A percentile compares a stretch with the other conserved stretches of the same genome.
phyloP scores from a whole-genome alignment of 1,140 invertebrate species.

The Pseudomyrmex flavicornis region DNA sequence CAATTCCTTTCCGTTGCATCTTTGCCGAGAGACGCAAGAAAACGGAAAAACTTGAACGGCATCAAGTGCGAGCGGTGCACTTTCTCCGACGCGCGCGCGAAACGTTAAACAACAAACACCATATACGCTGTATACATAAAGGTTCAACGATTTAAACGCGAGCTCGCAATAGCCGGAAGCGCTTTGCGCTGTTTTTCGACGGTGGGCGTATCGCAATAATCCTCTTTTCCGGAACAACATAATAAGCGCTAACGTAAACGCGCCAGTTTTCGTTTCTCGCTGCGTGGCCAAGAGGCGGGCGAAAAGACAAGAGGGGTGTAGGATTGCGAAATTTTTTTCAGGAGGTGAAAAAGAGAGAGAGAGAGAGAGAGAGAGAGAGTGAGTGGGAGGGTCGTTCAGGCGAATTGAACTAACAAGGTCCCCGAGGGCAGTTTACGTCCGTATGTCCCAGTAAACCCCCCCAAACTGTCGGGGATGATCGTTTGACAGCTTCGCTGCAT shows the following conservation, averaged over 20 bases:
- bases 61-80: not conserved
- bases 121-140: constrained; percentile 50
- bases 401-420: constrained; percentile 84
- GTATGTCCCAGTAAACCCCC: constrained; percentile 78
- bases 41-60: not conserved
- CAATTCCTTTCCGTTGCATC: not conserved
- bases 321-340: constrained; percentile 42
- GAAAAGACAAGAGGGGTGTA: constrained; percentile 24
- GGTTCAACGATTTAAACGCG: constrained; percentile 51
- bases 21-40: not conserved
- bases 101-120: constrained; percentile 58
- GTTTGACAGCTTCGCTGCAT: constrained; percentile 67
- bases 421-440: constrained; percentile 83
- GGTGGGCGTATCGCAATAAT: constrained; percentile 64
- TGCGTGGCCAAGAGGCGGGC: constrained; percentile 18
- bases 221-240: constrained; percentile 63
- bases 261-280: constrained; percentile 42
- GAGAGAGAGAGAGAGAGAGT: not conserved
- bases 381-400: constrained; percentile 70
- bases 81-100: constrained; percentile 31
- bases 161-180: constrained; percentile 49
- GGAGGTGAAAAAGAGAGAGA: not conserved
- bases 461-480: constrained; percentile 72
- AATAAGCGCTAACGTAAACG: constrained; percentile 71
- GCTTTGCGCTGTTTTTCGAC: constrained; percentile 57